Base-by-base conservation (phyloP, 53 echinoderm and acorn worm genomes). In the Apostichopus leukothele region DNA sequence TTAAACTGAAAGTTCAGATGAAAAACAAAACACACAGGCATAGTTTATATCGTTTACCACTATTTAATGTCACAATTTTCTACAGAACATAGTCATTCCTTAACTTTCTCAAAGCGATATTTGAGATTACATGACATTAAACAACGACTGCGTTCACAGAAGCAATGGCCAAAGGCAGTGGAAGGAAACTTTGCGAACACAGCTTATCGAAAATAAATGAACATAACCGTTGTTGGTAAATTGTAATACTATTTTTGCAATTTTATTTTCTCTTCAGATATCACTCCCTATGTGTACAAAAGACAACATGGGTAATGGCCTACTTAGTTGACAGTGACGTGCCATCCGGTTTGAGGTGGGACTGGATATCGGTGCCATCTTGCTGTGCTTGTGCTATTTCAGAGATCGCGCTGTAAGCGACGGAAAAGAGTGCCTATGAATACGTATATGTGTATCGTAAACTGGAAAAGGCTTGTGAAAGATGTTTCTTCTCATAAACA, bases 361-460 rank as follows among this genome's bases (percentile, higher is more conserved):
- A 81, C 55, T 81, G 81, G 81, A 81, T 81, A 9, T 81, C 81
- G 5, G 20, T 81, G 19, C 81, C 81, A 22, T 81, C 81, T 5
- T 81, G 81, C 23, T 81, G 81, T 54, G 39, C 81, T 5, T 81
- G 81, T 81, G 81, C 60, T 81, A 10, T 81, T 57, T 81, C 81
- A 81, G 59, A 71, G 71, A 71, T 71, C 18, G 6, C 71, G 16
- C 18, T 71, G 71, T 71, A 71, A 71, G 18, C 71, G 71, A 71
- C 18, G 20, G 20, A 71, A 4, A 71, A 71, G 71, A 71, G 71
- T 71, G 71, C 71, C 71, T 71, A 19, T n/a, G 16, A 68, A 71
- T 6, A 71, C 18, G 71, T 71, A 21, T n/a, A 71, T 18, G 71
- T 16, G 18, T 16, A n/a, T 71, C n/a, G 71, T 18, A 19, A 71